These are phyloP conservation scores for Chaitophorus viminalis DNA, from an alignment of 2,888 invertebrate species.

Conservation along the genomic window DNA sequence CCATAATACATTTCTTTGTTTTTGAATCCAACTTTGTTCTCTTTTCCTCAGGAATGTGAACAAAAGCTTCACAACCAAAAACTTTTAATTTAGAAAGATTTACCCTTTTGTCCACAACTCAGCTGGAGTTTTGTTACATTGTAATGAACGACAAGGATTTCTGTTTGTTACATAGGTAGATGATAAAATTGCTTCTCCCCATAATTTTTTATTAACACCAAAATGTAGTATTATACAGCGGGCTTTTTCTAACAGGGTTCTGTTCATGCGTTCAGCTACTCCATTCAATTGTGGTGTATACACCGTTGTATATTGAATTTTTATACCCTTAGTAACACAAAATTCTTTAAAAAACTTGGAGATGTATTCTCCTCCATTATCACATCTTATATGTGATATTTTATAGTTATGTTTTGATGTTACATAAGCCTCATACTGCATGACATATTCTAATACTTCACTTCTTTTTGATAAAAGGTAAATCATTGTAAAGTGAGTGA, in stretches of 20 bases:
- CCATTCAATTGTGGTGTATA: background rate
- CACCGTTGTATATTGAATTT: background rate
- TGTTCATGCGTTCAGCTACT: too few relatives aligned
- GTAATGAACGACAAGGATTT: slow-evolving; percentile 6
- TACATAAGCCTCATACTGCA: slow-evolving; percentile 2
- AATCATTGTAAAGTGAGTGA: background rate
- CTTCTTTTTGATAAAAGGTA: background rate
- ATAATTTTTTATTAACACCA: background rate
- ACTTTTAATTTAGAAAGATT: slow-evolving; percentile 9
- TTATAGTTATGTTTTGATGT: background rate
- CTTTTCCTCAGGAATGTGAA: slow-evolving; percentile 21
- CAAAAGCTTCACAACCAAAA: slow-evolving; percentile 19
- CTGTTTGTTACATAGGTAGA: background rate
- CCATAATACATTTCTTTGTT: slow-evolving; percentile 33
- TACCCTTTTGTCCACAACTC: slow-evolving; percentile 8
- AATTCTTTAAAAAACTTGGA: background rate
- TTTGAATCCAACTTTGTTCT: slow-evolving; percentile 17
- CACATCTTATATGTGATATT: background rate
- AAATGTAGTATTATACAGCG: too few relatives aligned
- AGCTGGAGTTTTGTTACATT: background rate
- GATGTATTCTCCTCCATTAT: background rate
- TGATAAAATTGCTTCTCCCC: slow-evolving; percentile 7
- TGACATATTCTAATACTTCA: background rate
- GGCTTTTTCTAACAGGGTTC: too few relatives aligned
- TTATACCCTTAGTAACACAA: too few relatives aligned